These are phyloP conservation scores for Arrhamphus sclerolepis DNA, from an alignment of 2,797 vertebrate genomes.

Conservation along the genomic window DNA sequence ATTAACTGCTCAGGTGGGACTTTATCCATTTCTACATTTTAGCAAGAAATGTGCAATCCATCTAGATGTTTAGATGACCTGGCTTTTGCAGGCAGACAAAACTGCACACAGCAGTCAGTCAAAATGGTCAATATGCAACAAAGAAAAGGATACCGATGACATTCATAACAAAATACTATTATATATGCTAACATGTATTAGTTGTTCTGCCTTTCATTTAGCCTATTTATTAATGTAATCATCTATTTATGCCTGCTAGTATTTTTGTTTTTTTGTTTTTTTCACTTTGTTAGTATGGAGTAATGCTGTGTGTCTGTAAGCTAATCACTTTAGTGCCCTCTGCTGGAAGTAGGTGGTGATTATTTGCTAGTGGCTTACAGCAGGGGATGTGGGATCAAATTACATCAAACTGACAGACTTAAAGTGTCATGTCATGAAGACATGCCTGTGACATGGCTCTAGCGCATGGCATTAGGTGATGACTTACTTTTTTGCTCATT, in stretches of 20 bases:
- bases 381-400: constrained; percentile 39
- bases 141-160: too few species aligned
- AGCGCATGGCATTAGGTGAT: constrained; percentile 42
- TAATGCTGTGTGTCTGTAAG: constrained; percentile 4
- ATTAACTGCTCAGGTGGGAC: too few species aligned
- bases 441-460: constrained; percentile 29
- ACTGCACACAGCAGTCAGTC: too few species aligned
- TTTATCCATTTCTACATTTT: too few species aligned
- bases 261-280: constrained; percentile 2
- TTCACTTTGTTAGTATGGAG: neutral
- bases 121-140: too few species aligned
- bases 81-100: too few species aligned
- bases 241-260: constrained; percentile 15
- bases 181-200: constrained; percentile 3
- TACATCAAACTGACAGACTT: constrained; percentile 32
- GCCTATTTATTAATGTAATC: neutral
- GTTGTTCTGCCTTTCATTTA: constrained; percentile 9
- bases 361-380: constrained; percentile 9
- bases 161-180: neutral
- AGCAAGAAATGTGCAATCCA: too few species aligned
- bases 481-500: constrained; percentile 48
- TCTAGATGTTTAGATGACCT: too few species aligned
- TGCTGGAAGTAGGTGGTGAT: constrained; percentile 52
- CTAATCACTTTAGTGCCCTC: constrained; percentile 42
- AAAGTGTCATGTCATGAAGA: constrained; percentile 37